These are phyloP conservation scores for Fistularia tabacaria DNA, from an alignment of 2,797 vertebrate species.

Conservation along the genomic window DNA sequence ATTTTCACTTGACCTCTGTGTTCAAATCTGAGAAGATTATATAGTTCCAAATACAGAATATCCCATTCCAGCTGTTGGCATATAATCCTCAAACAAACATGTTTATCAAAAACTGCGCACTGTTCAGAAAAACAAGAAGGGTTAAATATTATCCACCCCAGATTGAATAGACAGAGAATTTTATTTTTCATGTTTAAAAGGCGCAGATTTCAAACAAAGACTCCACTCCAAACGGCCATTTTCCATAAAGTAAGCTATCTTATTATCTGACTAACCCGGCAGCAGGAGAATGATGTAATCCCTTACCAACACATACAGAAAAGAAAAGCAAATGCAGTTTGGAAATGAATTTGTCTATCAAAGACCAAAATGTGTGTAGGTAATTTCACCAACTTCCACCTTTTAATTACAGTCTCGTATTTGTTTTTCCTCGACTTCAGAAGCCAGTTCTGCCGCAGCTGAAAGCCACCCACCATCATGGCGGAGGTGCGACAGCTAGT, in stretches of 20 bases:
- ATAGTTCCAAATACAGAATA: slow-evolving; percentile 14
- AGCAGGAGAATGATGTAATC: slow-evolving; percentile 50
- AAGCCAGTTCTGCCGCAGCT: slow-evolving; percentile 10
- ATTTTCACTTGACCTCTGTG: slow-evolving; percentile 33
- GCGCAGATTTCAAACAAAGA: slow-evolving; percentile 37
- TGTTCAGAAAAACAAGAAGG: slow-evolving; percentile 31
- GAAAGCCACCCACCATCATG: slow-evolving; percentile 12
- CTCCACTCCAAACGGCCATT: slow-evolving; percentile 33
- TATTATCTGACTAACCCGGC: slow-evolving; percentile 39
- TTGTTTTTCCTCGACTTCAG: slow-evolving; percentile 21
- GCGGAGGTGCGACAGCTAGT: slow-evolving; percentile 6
- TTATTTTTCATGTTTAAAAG: neutral
- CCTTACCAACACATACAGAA: slow-evolving; percentile 32
- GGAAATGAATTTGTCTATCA: slow-evolving; percentile 6
- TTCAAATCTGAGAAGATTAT: slow-evolving; percentile 49
- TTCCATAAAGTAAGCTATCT: slow-evolving; percentile 39
- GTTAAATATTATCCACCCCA: neutral
- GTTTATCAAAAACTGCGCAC: slow-evolving; percentile 39
- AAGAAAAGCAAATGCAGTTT: slow-evolving; percentile 37
- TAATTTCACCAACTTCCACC: slow-evolving; percentile 16
- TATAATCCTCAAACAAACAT: slow-evolving; percentile 60
- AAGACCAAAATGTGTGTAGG: neutral
- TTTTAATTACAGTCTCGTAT: slow-evolving; percentile 24
- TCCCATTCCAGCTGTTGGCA: slow-evolving; percentile 35
- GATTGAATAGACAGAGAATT: neutral